Conservation (phyloP, 2,888 invertebrate genomes). For the Agrilus mali region DNA sequence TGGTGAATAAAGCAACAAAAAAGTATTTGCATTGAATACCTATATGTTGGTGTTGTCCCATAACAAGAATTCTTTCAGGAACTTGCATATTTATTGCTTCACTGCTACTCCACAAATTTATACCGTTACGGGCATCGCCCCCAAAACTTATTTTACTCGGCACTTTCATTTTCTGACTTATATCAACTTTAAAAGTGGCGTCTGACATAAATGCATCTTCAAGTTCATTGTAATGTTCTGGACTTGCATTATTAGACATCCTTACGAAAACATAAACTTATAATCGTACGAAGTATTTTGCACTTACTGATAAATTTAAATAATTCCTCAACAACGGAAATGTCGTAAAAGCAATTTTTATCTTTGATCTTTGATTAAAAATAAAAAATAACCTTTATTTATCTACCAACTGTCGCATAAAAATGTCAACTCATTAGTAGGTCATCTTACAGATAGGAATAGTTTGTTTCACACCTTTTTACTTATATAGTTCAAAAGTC, state of each 20-base stretch:
- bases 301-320: no score
- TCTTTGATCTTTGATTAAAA: no score
- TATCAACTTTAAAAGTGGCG: slow-evolving; percentile 59
- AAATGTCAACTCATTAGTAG: no score
- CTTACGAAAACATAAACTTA: slow-evolving; percentile 10
- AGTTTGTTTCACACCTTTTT: no score
- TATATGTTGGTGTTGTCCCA: slow-evolving; percentile 62
- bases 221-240: slow-evolving; percentile 46
- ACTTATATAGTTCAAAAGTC: no score
- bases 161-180: slow-evolving; percentile 70
- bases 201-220: slow-evolving; percentile 49
- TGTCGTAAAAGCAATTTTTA: no score
- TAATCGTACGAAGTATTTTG: no score
- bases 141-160: slow-evolving; percentile 68
- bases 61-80: slow-evolving; percentile 82
- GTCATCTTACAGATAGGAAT: no score
- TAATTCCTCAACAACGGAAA: no score
- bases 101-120: slow-evolving; percentile 40
- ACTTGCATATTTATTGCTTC: slow-evolving; percentile 86
- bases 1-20: not conserved
- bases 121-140: slow-evolving; percentile 50
- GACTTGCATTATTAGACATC: slow-evolving; percentile 51
- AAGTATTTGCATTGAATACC: slow-evolving; percentile 29
- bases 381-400: no score
- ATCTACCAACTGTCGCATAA: no score